Base-by-base conservation (phyloP, 1,140 invertebrate genomes). In the Drosophila teissieri region DNA sequence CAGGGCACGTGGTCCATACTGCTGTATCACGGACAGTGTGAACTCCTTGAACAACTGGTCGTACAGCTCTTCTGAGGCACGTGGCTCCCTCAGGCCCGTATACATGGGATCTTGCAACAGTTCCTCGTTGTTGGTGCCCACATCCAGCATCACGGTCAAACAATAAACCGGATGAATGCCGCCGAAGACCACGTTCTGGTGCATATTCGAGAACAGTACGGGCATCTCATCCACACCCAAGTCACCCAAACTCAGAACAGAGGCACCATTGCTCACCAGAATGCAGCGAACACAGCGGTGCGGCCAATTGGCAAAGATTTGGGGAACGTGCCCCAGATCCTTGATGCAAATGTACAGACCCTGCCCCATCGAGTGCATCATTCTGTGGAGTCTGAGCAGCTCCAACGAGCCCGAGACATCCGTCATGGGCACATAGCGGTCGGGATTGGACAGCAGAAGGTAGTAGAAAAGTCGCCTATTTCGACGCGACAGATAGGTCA, bases 271-370 rank as follows among this genome's bases (percentile, higher is more conserved):
- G 1, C 98, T 99, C 0, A 99, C 98, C 10, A 98, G 96, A 77
- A 99, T 95, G 1, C 97, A 98, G 78, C 97, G 94, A 0, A 98
- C 96, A 0, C 14, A 0, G 11, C 95, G 93, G 85, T 97, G 96
- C 0, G 98, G 98, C 97, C 97, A 98, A 88, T 92, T 92, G 46
- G 94, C 95, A 1, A 98, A 86, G 5, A 98, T 94, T 37, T 97
- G 95, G 82, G 96, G 97, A 4, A 98, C 93, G 92, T 99, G 97
- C 7, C 97, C 98, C 80, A 96, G 96, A 91, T 99, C 99, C 92
- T 99, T 96, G 52, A 99, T 98, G 17, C 97, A 98, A 75, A 99
- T 96, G 88, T 98, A 99, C n/a, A 99, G 93, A 11, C 98, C 98
- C 48, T 97, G 31, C 5, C 22, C 10, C 0, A 10, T 2, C 0